Evolutionary conservation across 1,140 invertebrate species (phyloP).

Genomic region (Stenopsyche tienmushanensis): DNA sequence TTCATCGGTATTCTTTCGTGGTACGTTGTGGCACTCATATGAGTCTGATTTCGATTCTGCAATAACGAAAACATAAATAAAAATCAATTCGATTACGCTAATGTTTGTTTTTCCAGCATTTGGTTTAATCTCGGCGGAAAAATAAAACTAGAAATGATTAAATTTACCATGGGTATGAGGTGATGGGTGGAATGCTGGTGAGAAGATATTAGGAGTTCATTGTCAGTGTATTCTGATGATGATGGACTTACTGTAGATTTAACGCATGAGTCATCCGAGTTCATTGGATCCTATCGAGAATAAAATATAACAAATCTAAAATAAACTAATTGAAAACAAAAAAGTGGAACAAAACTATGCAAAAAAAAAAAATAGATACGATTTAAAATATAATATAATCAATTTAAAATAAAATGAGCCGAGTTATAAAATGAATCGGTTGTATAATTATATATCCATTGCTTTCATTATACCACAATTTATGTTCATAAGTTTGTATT

Average conservation of each 20-base stretch:
- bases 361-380: conserved; percentile 2
- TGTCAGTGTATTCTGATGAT: conserved; percentile 41
- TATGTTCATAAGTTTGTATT: no score
- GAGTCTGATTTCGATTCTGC: conserved; percentile 37
- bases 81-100: no score
- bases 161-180: conserved; percentile 37
- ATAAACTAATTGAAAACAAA: conserved; percentile 7
- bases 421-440: neutral
- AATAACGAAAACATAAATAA: no score
- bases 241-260: conserved; percentile 41
- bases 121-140: no score
- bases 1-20: conserved; percentile 38
- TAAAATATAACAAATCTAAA: conserved; percentile 2
- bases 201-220: conserved; percentile 38
- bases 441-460: no score
- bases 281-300: conserved; percentile 37
- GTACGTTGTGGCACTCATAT: conserved; percentile 23
- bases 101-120: no score
- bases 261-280: conserved; percentile 41
- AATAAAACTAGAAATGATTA: no score
- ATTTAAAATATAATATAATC: neutral
- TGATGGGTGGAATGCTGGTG: conserved; percentile 40
- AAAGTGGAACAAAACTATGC: neutral
- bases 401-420: neutral
- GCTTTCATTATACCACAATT: no score